A percentile compares a stretch with the other conserved stretches of the same genome.
phyloP scores from a whole-genome alignment of 1,140 invertebrate genomes.

The Ctenoplectra terminalis region DNA sequence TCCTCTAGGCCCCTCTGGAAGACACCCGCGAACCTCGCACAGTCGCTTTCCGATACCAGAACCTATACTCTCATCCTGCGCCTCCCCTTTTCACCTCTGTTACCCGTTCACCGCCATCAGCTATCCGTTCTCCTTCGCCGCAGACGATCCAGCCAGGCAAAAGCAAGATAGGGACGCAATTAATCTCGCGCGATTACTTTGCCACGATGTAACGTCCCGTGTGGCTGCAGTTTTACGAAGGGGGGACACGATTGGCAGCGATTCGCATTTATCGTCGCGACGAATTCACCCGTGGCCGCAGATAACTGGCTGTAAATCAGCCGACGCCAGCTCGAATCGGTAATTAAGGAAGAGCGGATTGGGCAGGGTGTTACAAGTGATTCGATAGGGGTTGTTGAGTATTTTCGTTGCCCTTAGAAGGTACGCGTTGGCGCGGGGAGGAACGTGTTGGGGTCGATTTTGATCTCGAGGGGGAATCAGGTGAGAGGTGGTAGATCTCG shows the following conservation, averaged over 20 bases:
- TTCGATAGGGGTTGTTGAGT: too few species aligned
- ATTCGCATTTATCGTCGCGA: neutral
- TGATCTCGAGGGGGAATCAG: neutral
- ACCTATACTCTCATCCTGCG: neutral
- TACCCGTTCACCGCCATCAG: neutral
- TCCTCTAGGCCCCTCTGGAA: neutral
- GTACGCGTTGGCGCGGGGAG: neutral
- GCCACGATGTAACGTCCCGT: neutral
- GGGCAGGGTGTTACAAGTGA: neutral
- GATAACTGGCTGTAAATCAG: conserved; percentile 30
- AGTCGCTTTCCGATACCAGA: conserved; percentile 12
- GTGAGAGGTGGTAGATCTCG: neutral
- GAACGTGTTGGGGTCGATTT: neutral
- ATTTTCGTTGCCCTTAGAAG: neutral
- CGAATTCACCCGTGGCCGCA: conserved; percentile 1
- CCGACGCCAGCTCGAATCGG: neutral
- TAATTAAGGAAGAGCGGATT: conserved; percentile 4
- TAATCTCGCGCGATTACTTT: conserved; percentile 39
- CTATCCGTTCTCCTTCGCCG: neutral
- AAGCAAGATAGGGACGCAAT: conserved; percentile 36
- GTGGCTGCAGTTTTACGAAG: conserved; percentile 13
- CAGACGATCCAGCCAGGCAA: neutral
- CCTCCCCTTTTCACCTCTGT: neutral
- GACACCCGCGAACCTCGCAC: conserved; percentile 1
- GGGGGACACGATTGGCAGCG: neutral